These are phyloP conservation scores for Spermophilus dauricus DNA, from an alignment of 2,113 vertebrate species.

Conservation along the genomic window DNA sequence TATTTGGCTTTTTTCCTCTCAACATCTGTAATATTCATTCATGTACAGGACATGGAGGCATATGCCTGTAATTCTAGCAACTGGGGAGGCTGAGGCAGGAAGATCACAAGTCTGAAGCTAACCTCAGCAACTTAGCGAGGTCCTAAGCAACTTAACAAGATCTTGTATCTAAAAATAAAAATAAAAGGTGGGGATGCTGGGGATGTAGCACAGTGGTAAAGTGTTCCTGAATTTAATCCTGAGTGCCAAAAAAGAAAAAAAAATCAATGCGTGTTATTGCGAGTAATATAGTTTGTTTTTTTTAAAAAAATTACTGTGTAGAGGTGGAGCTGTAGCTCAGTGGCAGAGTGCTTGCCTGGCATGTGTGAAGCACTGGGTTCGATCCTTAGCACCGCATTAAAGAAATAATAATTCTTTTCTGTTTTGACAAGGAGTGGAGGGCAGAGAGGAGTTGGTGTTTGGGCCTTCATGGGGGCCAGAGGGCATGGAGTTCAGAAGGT, in stretches of 20 bases:
- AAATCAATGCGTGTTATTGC: not conserved
- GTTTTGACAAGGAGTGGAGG: slow-evolving; percentile 61
- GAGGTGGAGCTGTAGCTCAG: not conserved
- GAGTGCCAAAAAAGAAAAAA: not conserved
- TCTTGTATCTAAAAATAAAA: too few relatives aligned
- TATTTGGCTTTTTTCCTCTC: not conserved
- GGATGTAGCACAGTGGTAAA: too few relatives aligned
- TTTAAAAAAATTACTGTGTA: slow-evolving; percentile 29
- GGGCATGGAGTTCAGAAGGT: slow-evolving; percentile 60
- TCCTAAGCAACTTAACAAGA: too few relatives aligned
- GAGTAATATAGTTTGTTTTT: slow-evolving; percentile 23
- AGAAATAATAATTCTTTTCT: slow-evolving; percentile 51
- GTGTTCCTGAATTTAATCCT: too few relatives aligned
- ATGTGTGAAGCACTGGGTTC: not conserved
- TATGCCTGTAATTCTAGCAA: too few relatives aligned
- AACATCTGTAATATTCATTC: not conserved
- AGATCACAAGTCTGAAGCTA: too few relatives aligned
- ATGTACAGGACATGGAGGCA: not conserved
- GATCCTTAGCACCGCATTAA: not conserved
- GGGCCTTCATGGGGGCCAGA: not conserved
- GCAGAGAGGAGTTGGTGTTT: slow-evolving; percentile 69
- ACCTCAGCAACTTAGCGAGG: too few relatives aligned
- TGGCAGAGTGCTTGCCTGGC: not conserved
- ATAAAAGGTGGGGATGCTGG: too few relatives aligned
- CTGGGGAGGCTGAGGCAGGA: too few relatives aligned